Conservation (phyloP, 2,113 vertebrate species). For the Clarias macrocephalus region DNA sequence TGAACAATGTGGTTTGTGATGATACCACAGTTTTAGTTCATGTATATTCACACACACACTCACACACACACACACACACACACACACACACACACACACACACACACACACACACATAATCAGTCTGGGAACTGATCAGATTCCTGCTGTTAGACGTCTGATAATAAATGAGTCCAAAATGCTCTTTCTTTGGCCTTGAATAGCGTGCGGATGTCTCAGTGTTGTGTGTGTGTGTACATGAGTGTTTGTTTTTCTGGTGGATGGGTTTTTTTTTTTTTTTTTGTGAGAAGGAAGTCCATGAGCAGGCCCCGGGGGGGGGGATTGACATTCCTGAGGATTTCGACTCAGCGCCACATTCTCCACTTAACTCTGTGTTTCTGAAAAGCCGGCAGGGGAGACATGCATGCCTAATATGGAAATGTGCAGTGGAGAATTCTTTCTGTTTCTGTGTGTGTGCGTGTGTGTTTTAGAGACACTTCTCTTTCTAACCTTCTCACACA, state of each 20-base stretch:
- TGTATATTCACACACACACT: too few relatives aligned
- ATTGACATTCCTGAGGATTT: slow-evolving; percentile 92
- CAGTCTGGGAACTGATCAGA: not conserved
- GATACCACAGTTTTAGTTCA: too few relatives aligned
- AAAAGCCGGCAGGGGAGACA: slow-evolving; percentile 74
- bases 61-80: too few relatives aligned
- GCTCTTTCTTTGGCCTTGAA: not conserved
- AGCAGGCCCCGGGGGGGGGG: slow-evolving; percentile 76
- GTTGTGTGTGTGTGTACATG: slow-evolving; percentile 32
- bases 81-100: too few relatives aligned
- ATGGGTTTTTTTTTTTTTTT: slow-evolving; percentile 55
- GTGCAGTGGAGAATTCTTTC: slow-evolving; percentile 74
- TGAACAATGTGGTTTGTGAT: too few relatives aligned
- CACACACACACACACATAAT: not conserved
- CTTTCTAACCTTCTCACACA: slow-evolving; percentile 49
- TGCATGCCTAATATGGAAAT: slow-evolving; percentile 97
- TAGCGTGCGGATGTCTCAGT: slow-evolving; percentile 33
- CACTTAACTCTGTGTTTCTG: slow-evolving; percentile 93
- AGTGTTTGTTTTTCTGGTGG: slow-evolving; percentile 55
- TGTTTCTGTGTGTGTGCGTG: slow-evolving; percentile 29
- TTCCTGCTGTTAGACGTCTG: not conserved
- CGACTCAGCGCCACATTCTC: slow-evolving; percentile 94
- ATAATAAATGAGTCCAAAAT: not conserved
- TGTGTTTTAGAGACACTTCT: slow-evolving; percentile 26
- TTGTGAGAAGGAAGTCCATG: slow-evolving; percentile 81